These are phyloP conservation scores for Peromyscus polionotus DNA, from an alignment of 2,113 vertebrate genomes.

Conservation along the genomic window DNA sequence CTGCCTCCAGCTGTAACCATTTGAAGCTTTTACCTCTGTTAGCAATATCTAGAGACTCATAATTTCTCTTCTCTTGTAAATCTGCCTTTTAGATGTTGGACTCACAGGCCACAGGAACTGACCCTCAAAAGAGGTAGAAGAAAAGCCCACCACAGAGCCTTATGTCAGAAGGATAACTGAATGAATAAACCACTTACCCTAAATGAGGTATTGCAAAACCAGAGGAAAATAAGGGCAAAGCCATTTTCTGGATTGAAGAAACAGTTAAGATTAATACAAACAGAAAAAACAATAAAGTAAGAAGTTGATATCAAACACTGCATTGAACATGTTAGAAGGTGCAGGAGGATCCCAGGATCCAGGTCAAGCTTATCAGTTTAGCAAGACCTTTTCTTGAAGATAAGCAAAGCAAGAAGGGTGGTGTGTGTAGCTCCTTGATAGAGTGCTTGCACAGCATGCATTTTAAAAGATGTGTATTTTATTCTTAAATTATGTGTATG, in stretches of 20 bases:
- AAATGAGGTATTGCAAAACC: not conserved
- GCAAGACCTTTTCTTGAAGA: not conserved
- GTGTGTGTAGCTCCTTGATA: no score
- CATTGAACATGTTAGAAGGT: not conserved
- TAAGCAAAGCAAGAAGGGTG: not conserved
- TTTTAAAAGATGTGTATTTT: not conserved
- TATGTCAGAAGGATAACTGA: not conserved
- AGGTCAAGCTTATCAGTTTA: not conserved
- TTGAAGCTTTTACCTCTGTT: not conserved
- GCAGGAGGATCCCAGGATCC: not conserved
- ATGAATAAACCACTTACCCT: no score
- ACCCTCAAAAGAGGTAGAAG: not conserved
- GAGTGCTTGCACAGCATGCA: not conserved
- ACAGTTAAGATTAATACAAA: not conserved
- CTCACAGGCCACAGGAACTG: not conserved
- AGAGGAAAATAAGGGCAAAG: not conserved
- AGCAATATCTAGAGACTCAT: no score
- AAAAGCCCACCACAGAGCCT: not conserved
- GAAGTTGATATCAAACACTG: not conserved
- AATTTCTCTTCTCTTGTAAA: not conserved
- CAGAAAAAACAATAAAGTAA: not conserved
- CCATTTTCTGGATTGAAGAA: not conserved
- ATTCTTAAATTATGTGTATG: not conserved
- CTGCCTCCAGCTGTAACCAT: not conserved
- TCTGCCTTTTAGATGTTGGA: not conserved